Evolutionary conservation across 2,113 vertebrate genomes (phyloP).

Genomic region (Natator depressus): DNA sequence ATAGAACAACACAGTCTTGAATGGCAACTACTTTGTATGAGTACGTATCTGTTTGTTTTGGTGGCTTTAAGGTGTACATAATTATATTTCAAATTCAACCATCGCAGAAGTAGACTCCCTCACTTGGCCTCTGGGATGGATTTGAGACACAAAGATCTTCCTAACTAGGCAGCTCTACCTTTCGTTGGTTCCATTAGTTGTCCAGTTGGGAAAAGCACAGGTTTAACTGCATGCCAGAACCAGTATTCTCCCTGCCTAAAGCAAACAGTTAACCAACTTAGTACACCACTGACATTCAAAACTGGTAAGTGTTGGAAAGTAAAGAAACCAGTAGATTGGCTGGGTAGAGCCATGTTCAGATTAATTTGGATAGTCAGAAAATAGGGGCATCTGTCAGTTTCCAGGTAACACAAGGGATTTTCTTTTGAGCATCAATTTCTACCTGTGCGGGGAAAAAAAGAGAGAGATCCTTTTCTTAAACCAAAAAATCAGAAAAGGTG

Average conservation of each 20-base stretch:
- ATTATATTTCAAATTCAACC: background rate
- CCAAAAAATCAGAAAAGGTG: constrained; percentile 74
- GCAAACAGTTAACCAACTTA: constrained; percentile 76
- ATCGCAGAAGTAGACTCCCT: constrained; percentile 22
- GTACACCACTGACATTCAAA: constrained; percentile 53
- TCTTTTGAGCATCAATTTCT: constrained; percentile 71
- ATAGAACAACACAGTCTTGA: background rate
- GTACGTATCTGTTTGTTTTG: background rate
- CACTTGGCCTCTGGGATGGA: constrained; percentile 23
- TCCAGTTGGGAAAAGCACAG: constrained; percentile 76
- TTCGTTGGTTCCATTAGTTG: constrained; percentile 76
- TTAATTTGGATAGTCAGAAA: constrained; percentile 74
- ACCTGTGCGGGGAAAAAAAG: constrained; percentile 62
- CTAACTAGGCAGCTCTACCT: constrained; percentile 72
- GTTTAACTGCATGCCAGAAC: constrained; percentile 71
- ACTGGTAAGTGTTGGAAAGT: constrained; percentile 55
- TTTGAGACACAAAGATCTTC: constrained; percentile 66
- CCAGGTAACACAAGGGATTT: constrained; percentile 67
- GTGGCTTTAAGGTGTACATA: background rate
- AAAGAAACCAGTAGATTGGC: constrained; percentile 50
- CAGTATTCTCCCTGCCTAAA: constrained; percentile 66
- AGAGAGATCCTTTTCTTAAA: constrained; percentile 64
- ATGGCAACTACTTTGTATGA: background rate
- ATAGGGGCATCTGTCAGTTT: constrained; percentile 64
- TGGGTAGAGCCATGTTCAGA: constrained; percentile 47